Evolutionary conservation across 2,797 vertebrate species (phyloP), one percentile per base, ranked within the genome.

Genomic region (Anabacerthia variegaticeps): DNA sequence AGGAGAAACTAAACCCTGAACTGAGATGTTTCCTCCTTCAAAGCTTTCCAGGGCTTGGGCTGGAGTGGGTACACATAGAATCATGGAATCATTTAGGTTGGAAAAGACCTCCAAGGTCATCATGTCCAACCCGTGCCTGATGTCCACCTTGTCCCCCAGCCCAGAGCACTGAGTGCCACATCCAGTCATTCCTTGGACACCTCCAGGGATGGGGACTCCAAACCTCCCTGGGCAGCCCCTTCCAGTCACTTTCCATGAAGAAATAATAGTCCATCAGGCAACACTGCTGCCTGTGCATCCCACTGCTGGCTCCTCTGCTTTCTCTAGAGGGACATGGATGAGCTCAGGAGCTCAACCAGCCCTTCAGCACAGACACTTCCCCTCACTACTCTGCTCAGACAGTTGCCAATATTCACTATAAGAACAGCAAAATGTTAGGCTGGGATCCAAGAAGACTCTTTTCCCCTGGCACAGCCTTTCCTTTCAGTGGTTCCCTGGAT

Each of bases 91-190:
- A 62, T 10, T 28, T 30, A 30, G 27, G 37, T 7, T 52, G 72
- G 54, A 44, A 52, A 37, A n/a, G 10, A n/a, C 16, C 28, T n/a
- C n/a, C 36, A 48, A n/a, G 72, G 14, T 37, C 37, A 32, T 2
- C 1, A 1, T n/a, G 72, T 23, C 12, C 19, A 2, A 1, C 37
- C 14, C 59, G 36, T 51, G 32, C 32, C 8, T 0, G 1, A 59
- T 8, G 14, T 19, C 22, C 2, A 6, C 26, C 24, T 75, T 75
- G 49, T 28, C 41, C 23, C 2, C n/a, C n/a, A n/a, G 44, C 46
- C 27, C 62, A 36, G 71, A 43, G 72, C 56, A 12, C 56, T 21
- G 44, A 75, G 32, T 8, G 37, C 44, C 71, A 58, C 2, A 0
- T 43, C 43, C 43, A 19, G 39, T 23, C 24, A 0, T 46, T 54